phyloP scores from a whole-genome alignment of 1,140 invertebrate genomes.

The Venustaconcha ellipsiformis region DNA sequence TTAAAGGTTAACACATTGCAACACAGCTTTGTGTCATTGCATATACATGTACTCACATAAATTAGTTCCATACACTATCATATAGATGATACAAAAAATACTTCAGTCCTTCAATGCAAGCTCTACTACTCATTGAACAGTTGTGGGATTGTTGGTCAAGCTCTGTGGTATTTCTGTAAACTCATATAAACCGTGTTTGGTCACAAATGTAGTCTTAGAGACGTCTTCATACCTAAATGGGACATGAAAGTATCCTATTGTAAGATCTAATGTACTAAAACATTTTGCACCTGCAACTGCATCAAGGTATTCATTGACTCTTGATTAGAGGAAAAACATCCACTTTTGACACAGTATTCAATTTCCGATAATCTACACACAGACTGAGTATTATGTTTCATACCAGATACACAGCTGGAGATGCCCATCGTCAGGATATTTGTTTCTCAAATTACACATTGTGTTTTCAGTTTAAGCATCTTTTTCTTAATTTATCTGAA shows the following conservation, averaged over 20 bases:
- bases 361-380: conserved; percentile 68
- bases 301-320: conserved; percentile 7
- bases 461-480: neutral
- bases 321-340: conserved; percentile 9
- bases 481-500: too few relatives aligned
- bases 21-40: neutral
- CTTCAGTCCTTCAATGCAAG: too few relatives aligned
- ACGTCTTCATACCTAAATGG: conserved; percentile 7
- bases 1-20: neutral
- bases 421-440: conserved; percentile 43
- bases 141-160: conserved; percentile 20
- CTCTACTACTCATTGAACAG: neutral
- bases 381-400: conserved; percentile 69
- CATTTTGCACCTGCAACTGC: too few relatives aligned
- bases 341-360: conserved; percentile 54
- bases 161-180: conserved; percentile 25
- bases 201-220: conserved; percentile 43
- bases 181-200: conserved; percentile 29
- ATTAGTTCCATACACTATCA: neutral
- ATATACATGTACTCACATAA: neutral
- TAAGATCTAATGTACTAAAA: conserved; percentile 6
- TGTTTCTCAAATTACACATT: conserved; percentile 21
- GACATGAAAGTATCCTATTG: conserved; percentile 3
- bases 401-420: conserved; percentile 65
- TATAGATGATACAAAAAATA: too few relatives aligned